A percentile compares a stretch with the other conserved stretches of the same genome.
phyloP scores from a whole-genome alignment of 2,113 vertebrate genomes.

The Lagopus leucura region DNA sequence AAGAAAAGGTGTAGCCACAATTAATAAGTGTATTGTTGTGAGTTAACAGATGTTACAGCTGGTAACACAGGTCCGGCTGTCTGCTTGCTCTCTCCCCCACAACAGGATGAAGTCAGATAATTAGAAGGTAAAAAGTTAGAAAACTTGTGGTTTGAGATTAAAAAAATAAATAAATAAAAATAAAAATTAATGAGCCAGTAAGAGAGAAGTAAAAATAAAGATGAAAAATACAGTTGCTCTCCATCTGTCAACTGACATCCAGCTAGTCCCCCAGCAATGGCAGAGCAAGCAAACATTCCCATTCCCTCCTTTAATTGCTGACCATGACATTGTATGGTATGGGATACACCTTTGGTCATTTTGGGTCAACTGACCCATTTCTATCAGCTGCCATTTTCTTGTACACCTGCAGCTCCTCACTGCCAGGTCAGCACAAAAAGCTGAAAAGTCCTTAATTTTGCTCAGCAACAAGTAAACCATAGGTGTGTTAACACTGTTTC shows the following conservation, averaged over 20 bases:
- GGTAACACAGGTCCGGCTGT: too few species aligned
- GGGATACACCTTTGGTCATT: background rate
- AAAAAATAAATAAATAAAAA: background rate
- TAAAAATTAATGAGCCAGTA: background rate
- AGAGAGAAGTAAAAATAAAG: background rate
- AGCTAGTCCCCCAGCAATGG: background rate
- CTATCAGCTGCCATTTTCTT: background rate
- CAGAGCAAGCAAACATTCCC: background rate
- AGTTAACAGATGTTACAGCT: background rate
- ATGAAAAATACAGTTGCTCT: background rate
- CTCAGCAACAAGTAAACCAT: background rate
- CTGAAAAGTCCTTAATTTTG: background rate
- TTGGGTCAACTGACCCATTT: background rate
- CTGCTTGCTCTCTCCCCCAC: background rate
- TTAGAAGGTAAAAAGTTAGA: background rate
- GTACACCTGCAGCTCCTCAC: too few species aligned
- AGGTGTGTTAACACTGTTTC: background rate
- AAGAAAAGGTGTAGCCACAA: background rate
- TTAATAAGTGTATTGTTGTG: background rate
- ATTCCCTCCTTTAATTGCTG: background rate
- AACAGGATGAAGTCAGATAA: background rate
- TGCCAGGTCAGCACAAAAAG: background rate
- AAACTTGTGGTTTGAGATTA: background rate
- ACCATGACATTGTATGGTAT: background rate
- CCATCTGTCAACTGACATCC: background rate